Base-by-base conservation (phyloP, 2,888 invertebrate species). In the Gastrophysa polygoni region DNA sequence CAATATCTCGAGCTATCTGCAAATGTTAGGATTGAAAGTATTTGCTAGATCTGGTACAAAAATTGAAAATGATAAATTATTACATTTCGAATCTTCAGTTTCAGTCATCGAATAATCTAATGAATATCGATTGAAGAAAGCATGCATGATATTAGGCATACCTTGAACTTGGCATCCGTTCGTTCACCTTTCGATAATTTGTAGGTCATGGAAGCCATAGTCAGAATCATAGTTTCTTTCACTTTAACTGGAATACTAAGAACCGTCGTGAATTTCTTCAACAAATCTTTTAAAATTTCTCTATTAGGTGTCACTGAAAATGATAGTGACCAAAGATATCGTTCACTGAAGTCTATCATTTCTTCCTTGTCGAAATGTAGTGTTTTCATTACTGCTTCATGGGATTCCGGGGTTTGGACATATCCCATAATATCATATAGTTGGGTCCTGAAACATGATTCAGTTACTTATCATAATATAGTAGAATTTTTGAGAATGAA, bases 321-420 rank as follows among this genome's bases (percentile, higher is more conserved):
- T 0, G 92, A 89, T 8, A 91, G 77, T 0, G 89, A 87, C 85
- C 92, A 89, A 1, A 93, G 82, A 78, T 92, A 93, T 61, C 91
- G 82, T 75, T 93, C 93, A 28, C 86, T 80, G 0, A 76, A 64
- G 11, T 84, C 83, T n/a, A 72, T 64, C 38, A 79, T 73, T 8
- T 82, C 78, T 29, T 85, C 84, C n/a, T 85, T 83, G 10, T 83
- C 81, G 57, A 87, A 85, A 54, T 85, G 82, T 6, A 92, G 82
- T 28, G 86, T 82, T 66, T 87, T 86, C 82, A 89, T 87, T 1
- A 89, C 88, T 2, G 91, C 91, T 67, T 85, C 83, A 76, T 92
- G 89, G 0, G 89, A 85, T 1, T 86, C 85, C 2, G 82, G 74
- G 0, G 91, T 92, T 75, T 91, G 91, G 0, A 89, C 85, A 0